Evolutionary conservation across 2,888 invertebrate species (phyloP).

Genomic region (Ypsolopha sequella): DNA sequence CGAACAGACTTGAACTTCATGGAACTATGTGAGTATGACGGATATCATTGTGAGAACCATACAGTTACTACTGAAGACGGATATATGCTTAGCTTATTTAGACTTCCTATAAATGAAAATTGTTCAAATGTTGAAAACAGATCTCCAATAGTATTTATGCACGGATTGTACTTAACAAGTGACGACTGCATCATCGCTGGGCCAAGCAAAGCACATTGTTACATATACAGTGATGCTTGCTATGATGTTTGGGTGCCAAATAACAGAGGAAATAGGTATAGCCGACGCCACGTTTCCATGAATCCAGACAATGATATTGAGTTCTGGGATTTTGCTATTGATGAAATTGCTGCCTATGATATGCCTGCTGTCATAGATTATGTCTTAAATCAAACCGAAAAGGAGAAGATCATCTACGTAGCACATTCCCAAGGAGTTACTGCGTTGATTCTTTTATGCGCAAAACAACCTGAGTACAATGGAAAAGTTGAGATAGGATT

Average conservation of each 20-base stretch:
- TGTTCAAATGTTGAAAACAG: background rate
- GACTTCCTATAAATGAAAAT: conserved; percentile 6
- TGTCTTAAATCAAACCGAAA: conserved; percentile 16
- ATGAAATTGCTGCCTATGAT: conserved; percentile 23
- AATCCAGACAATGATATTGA: conserved; percentile 14
- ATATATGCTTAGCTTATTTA: conserved; percentile 16
- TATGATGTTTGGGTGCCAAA: conserved; percentile 19
- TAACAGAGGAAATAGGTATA: conserved; percentile 6
- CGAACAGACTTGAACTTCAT: background rate
- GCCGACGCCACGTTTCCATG: conserved; percentile 13
- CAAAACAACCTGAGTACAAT: conserved; percentile 23
- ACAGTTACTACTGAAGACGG: conserved; percentile 3
- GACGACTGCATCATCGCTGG: conserved; percentile 23
- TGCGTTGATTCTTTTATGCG: conserved; percentile 18
- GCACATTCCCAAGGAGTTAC: conserved; percentile 24
- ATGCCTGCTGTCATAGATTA: conserved; percentile 24
- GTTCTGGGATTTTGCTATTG: conserved; percentile 23
- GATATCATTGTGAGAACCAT: conserved; percentile 2
- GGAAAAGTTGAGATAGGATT: conserved; percentile 22
- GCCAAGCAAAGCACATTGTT: conserved; percentile 19
- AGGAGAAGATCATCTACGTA: conserved; percentile 16
- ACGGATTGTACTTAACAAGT: conserved; percentile 19
- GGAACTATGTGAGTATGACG: conserved; percentile 1
- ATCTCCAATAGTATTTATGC: conserved; percentile 16
- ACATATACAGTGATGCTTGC: conserved; percentile 18